These are phyloP conservation scores for Junonia oenone DNA, from an alignment of 2,888 invertebrate species.

Conservation along the genomic window DNA sequence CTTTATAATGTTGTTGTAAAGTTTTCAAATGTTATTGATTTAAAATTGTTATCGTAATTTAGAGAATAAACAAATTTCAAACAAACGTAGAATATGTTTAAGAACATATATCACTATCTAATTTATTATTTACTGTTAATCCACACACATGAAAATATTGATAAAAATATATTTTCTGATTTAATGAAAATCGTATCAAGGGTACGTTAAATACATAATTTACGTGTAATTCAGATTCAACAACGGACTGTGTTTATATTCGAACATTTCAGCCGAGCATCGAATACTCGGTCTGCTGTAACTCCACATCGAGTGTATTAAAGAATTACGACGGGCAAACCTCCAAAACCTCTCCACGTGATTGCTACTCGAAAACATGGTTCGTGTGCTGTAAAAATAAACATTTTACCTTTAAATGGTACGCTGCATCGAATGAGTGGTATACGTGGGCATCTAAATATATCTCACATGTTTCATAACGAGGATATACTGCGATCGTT, in stretches of 20 bases:
- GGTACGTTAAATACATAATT: background rate
- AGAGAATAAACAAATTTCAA: no score
- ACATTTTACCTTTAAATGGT: conserved; percentile 24
- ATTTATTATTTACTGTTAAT: no score
- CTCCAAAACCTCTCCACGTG: conserved; percentile 20
- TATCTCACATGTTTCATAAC: conserved; percentile 23
- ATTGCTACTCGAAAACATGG: conserved; percentile 15
- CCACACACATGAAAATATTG: no score
- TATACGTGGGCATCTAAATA: conserved; percentile 20
- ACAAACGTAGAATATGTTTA: no score
- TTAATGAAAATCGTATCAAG: no score
- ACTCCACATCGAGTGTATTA: conserved; percentile 5
- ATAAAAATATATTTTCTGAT: no score
- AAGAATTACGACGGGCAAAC: conserved; percentile 11
- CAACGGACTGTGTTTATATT: background rate
- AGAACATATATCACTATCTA: no score
- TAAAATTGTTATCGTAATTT: no score
- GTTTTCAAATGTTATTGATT: background rate
- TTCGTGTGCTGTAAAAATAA: conserved; percentile 17
- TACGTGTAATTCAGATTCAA: background rate
- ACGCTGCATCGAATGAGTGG: conserved; percentile 12
- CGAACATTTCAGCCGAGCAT: background rate
- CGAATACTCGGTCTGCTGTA: background rate
- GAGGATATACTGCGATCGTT: conserved; percentile 13
- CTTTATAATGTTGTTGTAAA: background rate